A percentile compares a stretch with the other conserved stretches of the same genome.
Conservation (phyloP, 2,113 vertebrate species). For the Copsychus sechellarum region DNA sequence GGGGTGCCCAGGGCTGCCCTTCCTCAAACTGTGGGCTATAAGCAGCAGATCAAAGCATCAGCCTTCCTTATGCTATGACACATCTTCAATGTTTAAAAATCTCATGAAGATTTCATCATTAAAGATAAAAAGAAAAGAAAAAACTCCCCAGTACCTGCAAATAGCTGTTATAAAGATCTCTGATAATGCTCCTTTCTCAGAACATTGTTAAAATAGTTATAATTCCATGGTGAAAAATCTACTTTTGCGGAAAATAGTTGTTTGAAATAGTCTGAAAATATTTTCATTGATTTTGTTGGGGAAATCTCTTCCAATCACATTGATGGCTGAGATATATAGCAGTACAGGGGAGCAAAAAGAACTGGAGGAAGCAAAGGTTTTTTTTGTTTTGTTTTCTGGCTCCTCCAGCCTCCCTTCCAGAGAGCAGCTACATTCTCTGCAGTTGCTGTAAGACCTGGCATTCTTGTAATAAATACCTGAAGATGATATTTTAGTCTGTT, state of each 20-base stretch:
- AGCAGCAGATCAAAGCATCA: neutral
- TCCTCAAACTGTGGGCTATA: neutral
- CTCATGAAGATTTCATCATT: neutral
- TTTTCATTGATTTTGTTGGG: neutral
- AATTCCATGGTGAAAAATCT: neutral
- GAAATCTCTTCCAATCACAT: neutral
- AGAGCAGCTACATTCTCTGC: neutral
- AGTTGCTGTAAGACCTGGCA: neutral
- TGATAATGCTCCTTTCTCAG: neutral
- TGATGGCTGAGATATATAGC: neutral
- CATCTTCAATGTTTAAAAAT: neutral
- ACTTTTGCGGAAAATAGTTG: neutral
- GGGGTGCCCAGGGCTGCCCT: neutral
- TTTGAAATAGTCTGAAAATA: neutral
- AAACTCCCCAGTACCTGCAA: neutral
- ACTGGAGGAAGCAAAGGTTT: fast-evolving
- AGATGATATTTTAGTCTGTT: neutral
- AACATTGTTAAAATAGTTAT: neutral
- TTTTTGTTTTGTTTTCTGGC: neutral
- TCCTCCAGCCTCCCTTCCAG: neutral
- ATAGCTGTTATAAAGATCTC: neutral
- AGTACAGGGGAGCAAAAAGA: neutral
- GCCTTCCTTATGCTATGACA: neutral
- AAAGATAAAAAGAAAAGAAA: neutral
- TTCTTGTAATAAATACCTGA: neutral